Base-by-base conservation (phyloP, 2,888 invertebrate species). In the Drosophila paracracens region DNA sequence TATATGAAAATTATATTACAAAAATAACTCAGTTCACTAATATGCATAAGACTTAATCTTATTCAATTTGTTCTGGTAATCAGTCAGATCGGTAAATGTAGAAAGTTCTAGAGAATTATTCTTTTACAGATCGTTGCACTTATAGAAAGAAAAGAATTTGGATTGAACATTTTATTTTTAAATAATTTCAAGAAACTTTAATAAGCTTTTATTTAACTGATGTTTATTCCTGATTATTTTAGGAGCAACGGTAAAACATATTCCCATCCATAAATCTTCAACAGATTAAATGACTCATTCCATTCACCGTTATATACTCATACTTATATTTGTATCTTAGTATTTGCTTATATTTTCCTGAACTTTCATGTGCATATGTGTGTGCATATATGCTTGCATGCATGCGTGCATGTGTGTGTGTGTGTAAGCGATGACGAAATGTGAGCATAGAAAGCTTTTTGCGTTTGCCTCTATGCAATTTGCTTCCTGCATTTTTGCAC, bases 401-500 rank as follows among this genome's bases (percentile, higher is more conserved):
- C 33, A 66, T 29, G 18, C 33, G 33, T 33, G 33, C 0, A 33
- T 6, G 21, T 36, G 57, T 46, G 27, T 53, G 2, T 46, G 38
- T 56, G 29, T 74, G 43, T 70, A 58, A 61, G 73, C 35, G 73
- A 82, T 83, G 83, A 84, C 81, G 83, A 82, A 79, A 85, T 83
- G 72, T 74, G 64, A 77, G 65, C 78, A 83, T 79, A 81, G 72
- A 86, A 83, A 83, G 80, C 82, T 79, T 83, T 74, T 60, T 67
- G 43, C 54, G 61, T 60, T 76, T 58, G 57, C 43, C 52, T 61
- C 60, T 73, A 53, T 61, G 63, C 60, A 36, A 76, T 65, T 82
- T 38, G 83, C 83, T 83, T 83, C 83, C 84, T 86, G 84, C 68
- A 82, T 82, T 83, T 80, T 72, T 74, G 58, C 59, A 74, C 53